Percentiles rank a stretch among this genome's conserved stretches.
These are phyloP conservation scores for Dichetophora obliterata DNA, from an alignment of 2,888 invertebrate genomes.

Conservation along the genomic window DNA sequence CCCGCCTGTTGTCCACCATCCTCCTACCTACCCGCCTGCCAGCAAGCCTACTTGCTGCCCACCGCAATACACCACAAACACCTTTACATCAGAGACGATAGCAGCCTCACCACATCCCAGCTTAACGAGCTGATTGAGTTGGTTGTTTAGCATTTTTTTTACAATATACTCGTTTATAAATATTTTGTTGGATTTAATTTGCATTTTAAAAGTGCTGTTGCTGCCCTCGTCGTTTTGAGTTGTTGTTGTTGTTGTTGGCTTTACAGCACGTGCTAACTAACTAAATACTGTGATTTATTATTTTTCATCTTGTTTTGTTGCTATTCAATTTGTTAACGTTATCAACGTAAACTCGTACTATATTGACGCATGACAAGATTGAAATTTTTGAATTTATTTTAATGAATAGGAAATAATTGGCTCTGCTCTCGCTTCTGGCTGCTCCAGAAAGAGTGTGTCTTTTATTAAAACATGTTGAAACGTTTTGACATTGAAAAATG, in stretches of 20 bases:
- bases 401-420: not conserved
- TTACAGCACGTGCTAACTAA: slow-evolving; percentile 56
- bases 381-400: slow-evolving; percentile 21
- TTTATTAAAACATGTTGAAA: slow-evolving; percentile 4
- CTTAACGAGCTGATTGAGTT: not conserved
- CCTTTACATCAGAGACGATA: too few relatives aligned
- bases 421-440: not conserved
- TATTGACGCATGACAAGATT: slow-evolving; percentile 5
- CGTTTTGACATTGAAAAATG: not conserved
- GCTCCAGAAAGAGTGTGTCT: not conserved
- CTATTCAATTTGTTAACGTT: slow-evolving; percentile 26
- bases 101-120: not conserved
- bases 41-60: not conserved
- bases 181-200: not conserved
- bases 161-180: not conserved
- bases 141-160: not conserved
- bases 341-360: not conserved
- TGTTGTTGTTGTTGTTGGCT: slow-evolving; percentile 43
- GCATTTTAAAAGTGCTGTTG: not conserved
- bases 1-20: not conserved
- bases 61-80: not conserved
- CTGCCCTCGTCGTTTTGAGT: not conserved
- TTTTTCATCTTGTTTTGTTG: slow-evolving; percentile 20
- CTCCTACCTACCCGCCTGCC: too few relatives aligned
- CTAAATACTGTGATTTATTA: slow-evolving; percentile 42